Base-by-base conservation (phyloP, 1,140 invertebrate genomes). In the Musca domestica region DNA sequence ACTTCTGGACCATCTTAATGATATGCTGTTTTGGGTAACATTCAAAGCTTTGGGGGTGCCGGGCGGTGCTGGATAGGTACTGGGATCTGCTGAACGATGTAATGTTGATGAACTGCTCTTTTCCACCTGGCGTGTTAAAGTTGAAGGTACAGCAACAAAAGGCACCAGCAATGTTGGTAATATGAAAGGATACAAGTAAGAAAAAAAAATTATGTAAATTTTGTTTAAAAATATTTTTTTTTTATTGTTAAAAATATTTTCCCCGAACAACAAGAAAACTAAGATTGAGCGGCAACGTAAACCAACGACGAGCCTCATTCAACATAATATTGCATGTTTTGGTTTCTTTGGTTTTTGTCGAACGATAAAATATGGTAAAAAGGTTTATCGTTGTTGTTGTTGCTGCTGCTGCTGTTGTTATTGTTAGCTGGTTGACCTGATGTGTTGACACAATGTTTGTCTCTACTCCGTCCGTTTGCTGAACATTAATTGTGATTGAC, bases 51-150 rank as follows among this genome's bases (percentile, higher is more conserved):
- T 84, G 2, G 90, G 90, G 64, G 86, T 86, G 48, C 85, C 85
- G 1, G 94, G 95, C 27, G 92, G 86, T 46, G 89, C 87, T 0
- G 95, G 95, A 74, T 95, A 88, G 0, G 88, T 87, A 12, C 89
- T 88, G 3, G 90, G 86, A 75, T 95, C 91, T 2, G 89, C 89
- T 72, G 88, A 90, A 51, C 92, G 87, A 73, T 92, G 91, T 67
- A 94, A 86, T 30, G 85, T 87, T 7, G 86, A 86, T 1, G 86
- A 84, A 3, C 85, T 79, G 65, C 84, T 86, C 66, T 76, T 83
- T 70, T 85, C 86, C 66, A 87, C 88, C 30, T 81, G 25, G 7
- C 54, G 56, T 51, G 30, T n/a, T 51, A 19, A 19, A 10, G n/a
- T 19, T 20, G 48, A 5, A 41, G n/a, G n/a, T n/a, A 41, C 2